Base-by-base conservation (phyloP, 2,888 invertebrate species). In the Hanleya hanleyi region DNA sequence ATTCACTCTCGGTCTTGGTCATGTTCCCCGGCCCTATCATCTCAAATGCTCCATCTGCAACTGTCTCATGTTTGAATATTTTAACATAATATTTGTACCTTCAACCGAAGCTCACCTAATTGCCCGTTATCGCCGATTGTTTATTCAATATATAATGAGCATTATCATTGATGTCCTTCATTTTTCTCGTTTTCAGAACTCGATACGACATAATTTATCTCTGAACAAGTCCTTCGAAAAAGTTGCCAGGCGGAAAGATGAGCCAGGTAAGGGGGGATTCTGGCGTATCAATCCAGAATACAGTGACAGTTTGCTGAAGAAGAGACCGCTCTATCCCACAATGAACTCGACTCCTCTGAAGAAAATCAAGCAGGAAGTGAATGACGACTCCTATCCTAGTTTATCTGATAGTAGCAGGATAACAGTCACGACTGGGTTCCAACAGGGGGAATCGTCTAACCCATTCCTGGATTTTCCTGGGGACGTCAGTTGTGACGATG, bases 191-290 rank as follows among this genome's bases (percentile, higher is more conserved):
- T 93, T 93, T 62, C 93, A 97, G 96, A 97, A 97, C 88, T 97
- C 97, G 1, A 97, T 97, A 82, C 93, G 97, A 32, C 97, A 97
- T 92, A 97, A 97, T 87, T 91, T 97, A 61, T 97, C 96, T 0
- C 91, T 97, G 74, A 97, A 97, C 92, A 96, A 96, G 91, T 96
- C 96, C 85, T 97, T 97, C 91, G 95, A 97, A 57, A 97, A 97
- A 92, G 94, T 81, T 94, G 96, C 90, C 0, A 81, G 90, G 5
- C 76, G 89, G n/a, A 90, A 90, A 77, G 89, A 89, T 71, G 96
- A 97, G 88, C 96, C 96, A 0, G 90, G 90, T 0, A 97, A 97
- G 90, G 97, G 97, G 0, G 97, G 97, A 0, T 97, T 97, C 89
- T 97, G 97, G 97, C 94, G 95, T 85, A 92, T 97, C n/a, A 96